Conservation (phyloP, 2,113 vertebrate genomes). For the Actinemys pallida region DNA sequence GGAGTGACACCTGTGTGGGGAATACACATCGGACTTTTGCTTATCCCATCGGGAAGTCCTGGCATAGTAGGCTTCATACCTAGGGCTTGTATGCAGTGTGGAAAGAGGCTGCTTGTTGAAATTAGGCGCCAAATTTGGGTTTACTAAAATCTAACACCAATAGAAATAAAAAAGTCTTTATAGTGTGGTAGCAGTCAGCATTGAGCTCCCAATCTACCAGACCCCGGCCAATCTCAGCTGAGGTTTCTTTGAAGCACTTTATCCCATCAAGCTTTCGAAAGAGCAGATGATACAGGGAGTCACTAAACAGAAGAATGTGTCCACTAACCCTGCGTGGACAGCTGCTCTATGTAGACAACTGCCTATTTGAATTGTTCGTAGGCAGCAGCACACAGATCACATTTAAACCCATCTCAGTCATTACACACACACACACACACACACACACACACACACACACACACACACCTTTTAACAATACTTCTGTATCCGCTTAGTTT, state of each 20-base stretch:
- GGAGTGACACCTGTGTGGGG: neutral
- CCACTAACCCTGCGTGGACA: neutral
- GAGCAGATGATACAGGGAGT: rapidly evolving
- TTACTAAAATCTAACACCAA: neutral
- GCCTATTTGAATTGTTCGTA: neutral
- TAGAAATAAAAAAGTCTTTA: neutral
- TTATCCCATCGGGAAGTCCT: neutral
- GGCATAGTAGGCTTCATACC: neutral
- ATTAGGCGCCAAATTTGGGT: neutral
- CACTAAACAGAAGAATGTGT: neutral
- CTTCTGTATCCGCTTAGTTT: neutral
- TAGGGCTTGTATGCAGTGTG: neutral
- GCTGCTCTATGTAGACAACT: rapidly evolving
- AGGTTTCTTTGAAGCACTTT: neutral
- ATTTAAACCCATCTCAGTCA: neutral
- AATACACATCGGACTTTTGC: rapidly evolving
- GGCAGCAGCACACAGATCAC: rapidly evolving
- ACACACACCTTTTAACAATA: rapidly evolving
- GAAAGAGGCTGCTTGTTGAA: neutral
- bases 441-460: neutral
- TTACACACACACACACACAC: rapidly evolving
- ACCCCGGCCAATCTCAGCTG: neutral
- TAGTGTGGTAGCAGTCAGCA: neutral
- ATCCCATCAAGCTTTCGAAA: neutral
- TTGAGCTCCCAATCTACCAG: neutral